phyloP scores from a whole-genome alignment of 2,888 invertebrate species.

The Pemphredon lugubris region DNA sequence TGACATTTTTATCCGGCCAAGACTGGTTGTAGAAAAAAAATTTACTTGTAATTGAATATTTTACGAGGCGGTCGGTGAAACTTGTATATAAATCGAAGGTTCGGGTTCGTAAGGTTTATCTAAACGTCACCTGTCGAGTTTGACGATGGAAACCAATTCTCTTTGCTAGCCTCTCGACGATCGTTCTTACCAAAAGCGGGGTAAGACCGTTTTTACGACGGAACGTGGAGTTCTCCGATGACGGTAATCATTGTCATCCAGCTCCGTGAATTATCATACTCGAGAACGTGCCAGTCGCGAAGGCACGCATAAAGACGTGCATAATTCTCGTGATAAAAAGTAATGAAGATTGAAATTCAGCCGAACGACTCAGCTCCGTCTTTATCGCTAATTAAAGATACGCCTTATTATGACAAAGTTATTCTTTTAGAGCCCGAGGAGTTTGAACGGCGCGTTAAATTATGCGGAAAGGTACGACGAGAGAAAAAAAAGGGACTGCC shows the following conservation, averaged over 20 bases:
- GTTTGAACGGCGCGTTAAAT: background rate
- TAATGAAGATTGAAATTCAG: slow-evolving; percentile 4
- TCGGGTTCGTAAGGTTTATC: slow-evolving; percentile 25
- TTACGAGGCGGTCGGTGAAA: slow-evolving; percentile 47
- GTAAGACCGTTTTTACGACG: slow-evolving; percentile 8
- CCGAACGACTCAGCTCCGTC: background rate
- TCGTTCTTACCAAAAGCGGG: slow-evolving; percentile 24
- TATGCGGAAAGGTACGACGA: background rate
- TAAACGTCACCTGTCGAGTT: slow-evolving; percentile 8
- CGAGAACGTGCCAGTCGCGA: background rate
- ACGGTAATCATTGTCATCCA: background rate
- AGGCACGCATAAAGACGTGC: background rate
- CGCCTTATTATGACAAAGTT: slow-evolving; percentile 2
- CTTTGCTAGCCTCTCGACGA: slow-evolving; percentile 13
- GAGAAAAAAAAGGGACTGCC: background rate
- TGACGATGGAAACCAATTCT: slow-evolving; percentile 44
- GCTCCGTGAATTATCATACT: background rate
- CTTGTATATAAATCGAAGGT: slow-evolving; percentile 33
- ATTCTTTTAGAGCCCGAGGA: background rate
- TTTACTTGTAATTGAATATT: slow-evolving; percentile 49
- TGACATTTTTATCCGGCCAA: no score
- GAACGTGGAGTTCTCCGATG: slow-evolving; percentile 15
- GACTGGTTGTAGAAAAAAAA: background rate
- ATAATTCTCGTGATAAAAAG: background rate
- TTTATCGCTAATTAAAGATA: slow-evolving; percentile 4